These are phyloP conservation scores for Trematomus loennbergii DNA, from an alignment of 2,113 vertebrate species.

Conservation along the genomic window DNA sequence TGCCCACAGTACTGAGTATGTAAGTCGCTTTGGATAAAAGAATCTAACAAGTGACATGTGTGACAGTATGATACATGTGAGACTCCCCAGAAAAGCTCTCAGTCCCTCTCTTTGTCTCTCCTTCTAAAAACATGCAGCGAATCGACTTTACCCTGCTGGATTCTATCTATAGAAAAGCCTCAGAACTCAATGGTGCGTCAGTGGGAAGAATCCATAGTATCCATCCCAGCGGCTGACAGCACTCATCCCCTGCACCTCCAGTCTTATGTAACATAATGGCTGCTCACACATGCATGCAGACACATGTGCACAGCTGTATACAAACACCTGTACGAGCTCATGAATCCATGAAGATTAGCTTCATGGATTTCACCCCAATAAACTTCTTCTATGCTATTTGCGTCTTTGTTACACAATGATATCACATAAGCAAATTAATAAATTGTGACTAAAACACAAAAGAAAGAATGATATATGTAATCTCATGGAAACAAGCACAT, in stretches of 20 bases:
- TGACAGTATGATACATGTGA: too few species aligned
- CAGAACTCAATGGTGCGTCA: slow-evolving; percentile 27
- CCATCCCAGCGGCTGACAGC: slow-evolving; percentile 47
- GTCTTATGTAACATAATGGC: slow-evolving; percentile 63
- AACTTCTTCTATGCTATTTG: background rate
- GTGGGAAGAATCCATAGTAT: slow-evolving; percentile 64
- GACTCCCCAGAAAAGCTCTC: background rate
- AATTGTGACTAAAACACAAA: background rate
- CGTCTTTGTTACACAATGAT: background rate
- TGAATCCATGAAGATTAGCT: background rate
- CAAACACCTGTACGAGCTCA: slow-evolving; percentile 31
- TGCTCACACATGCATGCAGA: slow-evolving; percentile 31
- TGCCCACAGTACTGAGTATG: too few species aligned
- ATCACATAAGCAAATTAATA: background rate
- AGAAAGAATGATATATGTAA: too few species aligned
- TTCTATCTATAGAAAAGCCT: slow-evolving; percentile 31
- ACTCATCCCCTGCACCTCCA: slow-evolving; percentile 51
- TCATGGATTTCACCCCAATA: background rate
- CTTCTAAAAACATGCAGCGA: slow-evolving; percentile 12
- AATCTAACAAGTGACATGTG: too few species aligned
- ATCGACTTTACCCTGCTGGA: slow-evolving; percentile 18
- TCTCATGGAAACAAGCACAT: slow-evolving; percentile 10
- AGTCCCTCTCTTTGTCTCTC: background rate
- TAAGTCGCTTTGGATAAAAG: too few species aligned
- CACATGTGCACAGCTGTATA: background rate